Evolutionary conservation across 1,140 invertebrate genomes (phyloP).

Genomic region (Gerris buenoi): DNA sequence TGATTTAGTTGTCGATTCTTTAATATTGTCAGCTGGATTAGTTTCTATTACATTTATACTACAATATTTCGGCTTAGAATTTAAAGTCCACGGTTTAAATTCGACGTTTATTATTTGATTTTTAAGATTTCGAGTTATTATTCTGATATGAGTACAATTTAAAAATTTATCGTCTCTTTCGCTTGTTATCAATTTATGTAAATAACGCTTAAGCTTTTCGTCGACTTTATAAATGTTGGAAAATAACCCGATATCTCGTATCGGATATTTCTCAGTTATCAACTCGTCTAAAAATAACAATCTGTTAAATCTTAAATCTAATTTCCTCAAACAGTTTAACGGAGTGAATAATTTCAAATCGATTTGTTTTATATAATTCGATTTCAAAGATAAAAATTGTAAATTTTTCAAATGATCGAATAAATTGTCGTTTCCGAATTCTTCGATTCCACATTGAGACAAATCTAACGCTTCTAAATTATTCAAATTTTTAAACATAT

Average conservation of each 20-base stretch:
- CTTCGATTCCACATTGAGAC: not conserved
- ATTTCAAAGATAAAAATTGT: not conserved
- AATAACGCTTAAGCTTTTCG: not conserved
- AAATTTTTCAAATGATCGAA: not conserved
- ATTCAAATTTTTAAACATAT: not conserved
- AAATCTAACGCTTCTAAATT: not conserved
- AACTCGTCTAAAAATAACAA: not conserved
- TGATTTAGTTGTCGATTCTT: too few species aligned
- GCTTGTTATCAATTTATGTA: too few species aligned
- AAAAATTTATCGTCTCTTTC: too few species aligned
- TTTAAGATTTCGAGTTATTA: too few species aligned
- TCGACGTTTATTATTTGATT: too few species aligned
- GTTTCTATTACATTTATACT: too few species aligned
- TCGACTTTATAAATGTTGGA: not conserved
- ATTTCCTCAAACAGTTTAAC: not conserved
- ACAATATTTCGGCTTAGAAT: too few species aligned
- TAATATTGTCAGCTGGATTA: too few species aligned
- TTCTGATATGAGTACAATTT: too few species aligned
- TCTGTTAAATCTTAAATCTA: not conserved
- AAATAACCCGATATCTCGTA: not conserved
- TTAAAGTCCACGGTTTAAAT: too few species aligned
- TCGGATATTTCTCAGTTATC: not conserved
- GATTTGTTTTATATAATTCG: not conserved
- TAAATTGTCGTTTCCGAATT: not conserved
- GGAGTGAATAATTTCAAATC: not conserved